These are phyloP conservation scores for Aurelia coerulea DNA, from an alignment of 30 jellyfish, hydroid and myxozoan genomes.

Conservation along the genomic window DNA sequence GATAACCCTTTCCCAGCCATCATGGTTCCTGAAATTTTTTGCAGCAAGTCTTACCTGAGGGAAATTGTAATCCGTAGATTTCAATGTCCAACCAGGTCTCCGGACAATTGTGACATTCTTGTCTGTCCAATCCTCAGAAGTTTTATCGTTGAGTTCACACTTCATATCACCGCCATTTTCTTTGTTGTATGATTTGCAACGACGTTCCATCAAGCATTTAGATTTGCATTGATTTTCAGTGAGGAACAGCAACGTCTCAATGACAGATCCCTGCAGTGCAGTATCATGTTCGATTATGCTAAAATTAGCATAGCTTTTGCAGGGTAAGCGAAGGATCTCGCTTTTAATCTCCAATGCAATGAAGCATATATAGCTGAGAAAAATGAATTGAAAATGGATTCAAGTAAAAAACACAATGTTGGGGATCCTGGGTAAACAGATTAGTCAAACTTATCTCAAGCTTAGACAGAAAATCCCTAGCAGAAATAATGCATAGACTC, in stretches of 20 bases:
- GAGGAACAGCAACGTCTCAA: not conserved
- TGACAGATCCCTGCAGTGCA: conserved; percentile 24
- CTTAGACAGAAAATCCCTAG: no score
- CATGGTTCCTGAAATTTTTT: no score
- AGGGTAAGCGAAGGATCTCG: not conserved
- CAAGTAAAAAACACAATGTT: no score
- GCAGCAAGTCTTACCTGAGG: not conserved
- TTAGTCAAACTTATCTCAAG: no score
- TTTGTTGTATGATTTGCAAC: not conserved
- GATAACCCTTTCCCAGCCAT: no score
- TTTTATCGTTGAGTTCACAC: not conserved
- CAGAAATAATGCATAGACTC: no score
- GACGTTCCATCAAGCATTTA: not conserved
- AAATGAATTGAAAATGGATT: no score
- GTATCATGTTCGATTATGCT: not conserved
- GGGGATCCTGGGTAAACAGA: no score
- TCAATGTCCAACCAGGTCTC: not conserved
- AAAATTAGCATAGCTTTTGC: not conserved
- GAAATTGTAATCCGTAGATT: not conserved
- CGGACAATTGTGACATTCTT: not conserved
- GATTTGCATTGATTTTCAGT: not conserved
- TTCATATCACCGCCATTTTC: not conserved
- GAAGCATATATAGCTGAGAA: not conserved
- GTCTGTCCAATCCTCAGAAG: not conserved
- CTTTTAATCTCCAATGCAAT: not conserved